phyloP scores from a whole-genome alignment of 2,113 vertebrate genomes.

The Hippocampus mohnikei region DNA sequence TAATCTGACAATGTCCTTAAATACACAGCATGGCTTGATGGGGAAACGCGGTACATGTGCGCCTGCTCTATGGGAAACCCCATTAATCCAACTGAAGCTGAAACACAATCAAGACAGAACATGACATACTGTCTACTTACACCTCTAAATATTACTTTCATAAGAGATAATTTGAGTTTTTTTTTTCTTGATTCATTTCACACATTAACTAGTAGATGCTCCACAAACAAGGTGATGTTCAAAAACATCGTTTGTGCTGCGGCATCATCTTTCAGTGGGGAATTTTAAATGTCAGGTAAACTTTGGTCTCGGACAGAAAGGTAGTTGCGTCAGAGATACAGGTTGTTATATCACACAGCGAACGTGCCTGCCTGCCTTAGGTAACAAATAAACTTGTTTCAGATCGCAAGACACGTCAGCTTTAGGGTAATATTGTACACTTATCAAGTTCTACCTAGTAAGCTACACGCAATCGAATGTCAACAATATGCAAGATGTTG shows the following conservation, averaged over 20 bases:
- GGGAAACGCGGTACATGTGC: too few relatives aligned
- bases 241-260: slow-evolving; percentile 2
- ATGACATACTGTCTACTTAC: too few relatives aligned
- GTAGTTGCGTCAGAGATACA: slow-evolving; percentile 40
- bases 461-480: background rate
- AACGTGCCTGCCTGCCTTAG: slow-evolving; percentile 18
- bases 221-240: slow-evolving; percentile 2
- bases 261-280: background rate
- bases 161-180: background rate
- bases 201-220: background rate
- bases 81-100: too few relatives aligned
- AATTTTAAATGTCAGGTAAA: background rate
- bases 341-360: slow-evolving; percentile 37
- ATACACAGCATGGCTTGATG: too few relatives aligned
- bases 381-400: slow-evolving; percentile 22
- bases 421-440: background rate
- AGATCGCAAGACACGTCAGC: slow-evolving; percentile 21
- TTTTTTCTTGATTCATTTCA: background rate
- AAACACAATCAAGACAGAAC: too few relatives aligned
- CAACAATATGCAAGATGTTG: background rate
- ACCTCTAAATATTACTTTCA: slow-evolving; percentile 5
- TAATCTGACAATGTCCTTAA: too few relatives aligned
- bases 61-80: too few relatives aligned
- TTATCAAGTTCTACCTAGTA: background rate
- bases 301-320: slow-evolving; percentile 18